Evolutionary conservation across 1,140 invertebrate species (phyloP).

Genomic region (Orius laevigatus): DNA sequence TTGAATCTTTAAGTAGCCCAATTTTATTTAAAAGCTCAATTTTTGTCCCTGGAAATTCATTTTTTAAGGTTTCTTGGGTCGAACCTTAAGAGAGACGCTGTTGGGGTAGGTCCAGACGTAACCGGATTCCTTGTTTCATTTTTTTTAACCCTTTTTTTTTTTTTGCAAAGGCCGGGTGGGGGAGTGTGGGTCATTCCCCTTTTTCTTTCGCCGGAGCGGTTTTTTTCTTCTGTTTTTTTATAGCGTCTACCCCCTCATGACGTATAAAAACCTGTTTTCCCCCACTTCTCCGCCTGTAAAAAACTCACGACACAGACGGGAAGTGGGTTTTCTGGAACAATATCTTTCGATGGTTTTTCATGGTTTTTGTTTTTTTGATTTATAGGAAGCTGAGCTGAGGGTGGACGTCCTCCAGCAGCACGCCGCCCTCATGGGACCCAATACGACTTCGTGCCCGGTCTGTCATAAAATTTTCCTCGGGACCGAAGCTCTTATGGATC

Average conservation of each 20-base stretch:
- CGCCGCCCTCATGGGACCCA: slow-evolving; percentile 65
- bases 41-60: no score
- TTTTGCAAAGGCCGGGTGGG: not conserved
- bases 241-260: not conserved
- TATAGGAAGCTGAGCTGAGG: slow-evolving; percentile 67
- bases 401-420: slow-evolving; percentile 83
- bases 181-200: not conserved
- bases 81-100: not conserved
- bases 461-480: slow-evolving; percentile 88
- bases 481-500: slow-evolving; percentile 79
- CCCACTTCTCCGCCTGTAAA: no score
- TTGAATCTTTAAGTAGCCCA: no score
- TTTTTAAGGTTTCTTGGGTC: not conserved
- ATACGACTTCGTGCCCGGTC: slow-evolving; percentile 70
- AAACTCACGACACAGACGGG: no score
- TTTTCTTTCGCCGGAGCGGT: not conserved
- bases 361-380: slow-evolving; percentile 12
- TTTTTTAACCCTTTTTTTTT: slow-evolving; percentile 3
- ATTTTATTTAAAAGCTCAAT: no score
- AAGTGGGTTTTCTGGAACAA: slow-evolving; percentile 13
- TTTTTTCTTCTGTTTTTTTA: slow-evolving; percentile 26
- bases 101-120: slow-evolving; percentile 1
- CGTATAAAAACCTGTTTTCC: no score
- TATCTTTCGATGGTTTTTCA: slow-evolving; percentile 1
- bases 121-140: not conserved